Conservation (phyloP, 2,888 invertebrate species). For the Dendrolimus houi region DNA sequence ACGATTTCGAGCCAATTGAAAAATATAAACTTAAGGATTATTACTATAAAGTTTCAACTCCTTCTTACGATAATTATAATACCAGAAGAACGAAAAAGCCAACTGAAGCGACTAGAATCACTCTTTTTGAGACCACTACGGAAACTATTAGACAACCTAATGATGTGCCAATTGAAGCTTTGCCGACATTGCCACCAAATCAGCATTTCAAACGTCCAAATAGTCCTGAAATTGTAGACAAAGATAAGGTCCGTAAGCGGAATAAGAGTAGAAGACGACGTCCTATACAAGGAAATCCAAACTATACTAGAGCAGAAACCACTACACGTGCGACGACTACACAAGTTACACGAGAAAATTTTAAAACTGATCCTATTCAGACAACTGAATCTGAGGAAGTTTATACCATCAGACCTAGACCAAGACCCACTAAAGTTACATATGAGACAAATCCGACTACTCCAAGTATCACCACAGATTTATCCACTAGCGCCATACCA, state of each 20-base stretch:
- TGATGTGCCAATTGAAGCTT: constrained; percentile 38
- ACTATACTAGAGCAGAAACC: constrained; percentile 38
- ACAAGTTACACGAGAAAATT: constrained; percentile 8
- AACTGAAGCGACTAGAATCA: constrained; percentile 32
- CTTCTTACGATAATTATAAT: constrained; percentile 46
- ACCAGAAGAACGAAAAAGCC: constrained; percentile 59
- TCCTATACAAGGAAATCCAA: constrained; percentile 43
- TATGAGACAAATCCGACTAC: constrained; percentile 56
- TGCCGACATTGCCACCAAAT: constrained; percentile 68
- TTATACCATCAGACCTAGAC: constrained; percentile 52
- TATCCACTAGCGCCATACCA: constrained; percentile 64
- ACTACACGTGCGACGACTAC: constrained; percentile 20
- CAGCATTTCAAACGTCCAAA: constrained; percentile 61
- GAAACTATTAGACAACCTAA: constrained; percentile 35
- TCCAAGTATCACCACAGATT: constrained; percentile 57
- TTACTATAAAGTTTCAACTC: constrained; percentile 64
- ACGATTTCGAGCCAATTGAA: constrained; percentile 64
- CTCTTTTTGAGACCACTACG: constrained; percentile 34
- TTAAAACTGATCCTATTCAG: constrained; percentile 32
- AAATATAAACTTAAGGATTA: constrained; percentile 64
- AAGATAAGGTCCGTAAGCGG: constrained; percentile 56
- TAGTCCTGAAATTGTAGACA: constrained; percentile 34
- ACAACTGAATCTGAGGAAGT: constrained; percentile 44
- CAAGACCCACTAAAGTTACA: constrained; percentile 39
- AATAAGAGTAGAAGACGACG: constrained; percentile 66